Evolutionary conservation across 2,113 vertebrate species (phyloP).

Genomic region (Pitta sordida): DNA sequence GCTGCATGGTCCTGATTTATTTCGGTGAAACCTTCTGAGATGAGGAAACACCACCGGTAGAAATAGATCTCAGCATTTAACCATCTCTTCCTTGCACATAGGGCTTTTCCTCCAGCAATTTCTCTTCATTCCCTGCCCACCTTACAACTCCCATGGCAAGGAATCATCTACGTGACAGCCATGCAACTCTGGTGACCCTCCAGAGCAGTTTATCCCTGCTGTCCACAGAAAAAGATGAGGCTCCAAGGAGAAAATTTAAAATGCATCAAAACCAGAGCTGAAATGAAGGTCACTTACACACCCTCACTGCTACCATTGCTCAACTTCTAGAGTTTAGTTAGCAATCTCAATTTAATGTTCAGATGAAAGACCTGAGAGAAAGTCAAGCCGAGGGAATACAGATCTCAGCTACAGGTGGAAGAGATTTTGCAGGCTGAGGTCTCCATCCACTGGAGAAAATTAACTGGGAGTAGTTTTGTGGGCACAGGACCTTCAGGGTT

Average conservation of each 20-base stretch:
- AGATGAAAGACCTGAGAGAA: not conserved
- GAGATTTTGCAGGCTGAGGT: not conserved
- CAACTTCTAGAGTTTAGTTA: not conserved
- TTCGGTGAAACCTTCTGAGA: not conserved
- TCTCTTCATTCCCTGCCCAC: not conserved
- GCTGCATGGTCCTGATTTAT: not conserved
- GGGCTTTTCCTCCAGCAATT: not conserved
- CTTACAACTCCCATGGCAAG: not conserved
- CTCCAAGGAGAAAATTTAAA: not conserved
- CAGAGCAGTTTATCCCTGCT: not conserved
- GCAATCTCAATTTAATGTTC: not conserved
- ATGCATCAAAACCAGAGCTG: not conserved
- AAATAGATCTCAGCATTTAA: not conserved
- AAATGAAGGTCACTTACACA: not conserved
- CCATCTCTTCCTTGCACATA: not conserved
- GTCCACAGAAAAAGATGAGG: not conserved
- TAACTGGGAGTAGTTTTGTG: not conserved
- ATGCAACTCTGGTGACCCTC: not conserved
- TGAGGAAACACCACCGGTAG: not conserved
- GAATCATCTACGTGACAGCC: not conserved
- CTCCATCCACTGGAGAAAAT: not conserved
- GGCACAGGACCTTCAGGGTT: conserved; percentile 38
- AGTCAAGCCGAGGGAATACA: not conserved
- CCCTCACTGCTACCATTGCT: not conserved
- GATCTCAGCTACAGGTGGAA: not conserved